Conservation (phyloP, 2,797 vertebrate species). For the Macroramphosus scolopax region DNA sequence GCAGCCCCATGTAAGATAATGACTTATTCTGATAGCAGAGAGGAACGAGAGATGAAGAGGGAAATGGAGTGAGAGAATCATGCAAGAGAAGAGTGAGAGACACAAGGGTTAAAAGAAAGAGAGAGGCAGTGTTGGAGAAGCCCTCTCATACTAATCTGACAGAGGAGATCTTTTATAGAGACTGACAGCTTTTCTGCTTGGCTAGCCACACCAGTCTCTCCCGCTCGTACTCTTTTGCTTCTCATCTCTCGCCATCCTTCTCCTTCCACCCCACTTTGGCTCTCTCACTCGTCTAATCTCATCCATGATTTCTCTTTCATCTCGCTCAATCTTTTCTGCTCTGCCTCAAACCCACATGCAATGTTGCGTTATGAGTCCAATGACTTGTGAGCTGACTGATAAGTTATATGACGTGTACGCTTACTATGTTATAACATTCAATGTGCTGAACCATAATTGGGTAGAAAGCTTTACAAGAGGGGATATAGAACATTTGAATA, state of each 20-base stretch:
- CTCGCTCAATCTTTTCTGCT: constrained; percentile 38
- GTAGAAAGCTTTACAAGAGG: too few species aligned
- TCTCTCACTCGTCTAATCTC: constrained; percentile 51
- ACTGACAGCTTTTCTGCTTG: constrained; percentile 75
- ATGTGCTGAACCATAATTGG: too few species aligned
- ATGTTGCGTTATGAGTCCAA: constrained; percentile 35
- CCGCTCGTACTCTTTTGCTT: constrained; percentile 56
- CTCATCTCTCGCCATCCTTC: constrained; percentile 59
- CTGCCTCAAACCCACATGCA: constrained; percentile 19
- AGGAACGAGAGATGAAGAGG: constrained; percentile 19
- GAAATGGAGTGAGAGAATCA: constrained; percentile 61
- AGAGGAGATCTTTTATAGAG: constrained; percentile 75
- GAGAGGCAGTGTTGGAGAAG: constrained; percentile 49
- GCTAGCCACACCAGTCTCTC: constrained; percentile 68
- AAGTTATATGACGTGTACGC: too few species aligned
- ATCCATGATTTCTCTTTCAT: constrained; percentile 55
- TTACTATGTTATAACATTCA: too few species aligned
- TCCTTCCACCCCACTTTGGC: constrained; percentile 36
- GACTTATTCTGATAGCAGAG: too few species aligned
- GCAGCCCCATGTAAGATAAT: too few species aligned
- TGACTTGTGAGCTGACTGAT: constrained; percentile 43
- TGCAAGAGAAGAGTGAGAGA: constrained; percentile 45
- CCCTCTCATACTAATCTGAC: constrained; percentile 74
- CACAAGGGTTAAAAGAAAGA: constrained; percentile 27
- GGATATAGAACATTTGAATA: too few species aligned